Evolutionary conservation across 2,888 invertebrate species (phyloP), one percentile per base, ranked within the genome.

Genomic region (Parnassius mnemosyne): DNA sequence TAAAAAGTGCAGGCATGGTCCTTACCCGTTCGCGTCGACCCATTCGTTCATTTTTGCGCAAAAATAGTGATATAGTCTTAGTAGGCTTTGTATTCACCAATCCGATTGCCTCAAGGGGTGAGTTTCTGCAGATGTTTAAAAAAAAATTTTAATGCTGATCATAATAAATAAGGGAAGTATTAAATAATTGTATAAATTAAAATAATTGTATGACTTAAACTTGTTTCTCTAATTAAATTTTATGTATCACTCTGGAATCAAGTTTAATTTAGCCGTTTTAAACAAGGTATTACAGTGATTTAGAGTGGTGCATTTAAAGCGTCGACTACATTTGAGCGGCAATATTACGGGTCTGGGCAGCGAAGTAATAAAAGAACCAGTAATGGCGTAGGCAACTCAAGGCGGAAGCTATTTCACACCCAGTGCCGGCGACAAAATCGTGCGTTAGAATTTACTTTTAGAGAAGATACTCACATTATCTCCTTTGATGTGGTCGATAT

Each of bases 291-390:
- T 50, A 50, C 62, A 50, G 58, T 54, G 62, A 58, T 63, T 59
- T 52, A 63, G 46, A 44, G 58, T 51, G 34, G 42, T 51, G 55
- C 55, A 59, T 54, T 63, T 59, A 55, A 63, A 58, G 20, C 63
- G 63, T 59, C 54, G 55, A 63, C 63, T 63, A 59, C 52, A 58
- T 63, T 63, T 50, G 63, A 58, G 54, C 62, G 62, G 54, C 58
- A 52, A 63, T 63, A 63, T 63, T 63, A 63, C 63, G 58, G 58
- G 58, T 58, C 58, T 59, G 63, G 63, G 41, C 58, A 55, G 63
- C 47, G 47, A 54, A 63, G 63, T 59, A 63, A 63, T 63, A 59
- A 63, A 63, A 59, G 58, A 63, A 54, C 51, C 58, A 63, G 63
- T 63, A 63, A 63, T 52, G 46, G 63, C 63, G 10, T 42, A 20